Base-by-base conservation (phyloP, 1,140 invertebrate genomes). In the Ceratosolen solmsi region DNA sequence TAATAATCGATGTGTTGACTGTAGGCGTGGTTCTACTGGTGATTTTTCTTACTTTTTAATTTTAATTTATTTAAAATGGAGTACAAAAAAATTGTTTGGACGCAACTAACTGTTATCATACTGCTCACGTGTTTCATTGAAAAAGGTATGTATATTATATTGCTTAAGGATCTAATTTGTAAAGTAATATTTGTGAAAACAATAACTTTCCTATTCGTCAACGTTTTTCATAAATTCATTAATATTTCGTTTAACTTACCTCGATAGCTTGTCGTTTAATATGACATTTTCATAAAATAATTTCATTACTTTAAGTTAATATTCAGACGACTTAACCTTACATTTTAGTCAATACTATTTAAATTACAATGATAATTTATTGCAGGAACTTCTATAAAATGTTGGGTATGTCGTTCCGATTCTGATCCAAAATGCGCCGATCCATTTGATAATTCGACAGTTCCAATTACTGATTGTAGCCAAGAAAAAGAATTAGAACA, bases 391-490 rank as follows among this genome's bases (percentile, higher is more conserved):
- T 91, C 93, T 80, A 98, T 98, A 54, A 98, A 98, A 93, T 98
- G 97, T 87, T 98, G 97, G 97, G 95, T 95, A 30, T 98, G 97
- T 84, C 94, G 96, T 86, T 98, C 96, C 3, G 96, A 96, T 88
- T 94, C 94, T 72, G 97, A 98, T 92, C 96, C 96, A 15, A 96
- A 97, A 92, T 98, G 97, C 90, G 94, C 95, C 0, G 97, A 98
- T 92, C 97, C 97, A 1, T 98, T 98, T 88, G 97, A 98, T 89
- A 98, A 98, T 86, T 93, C 94, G 54, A 96, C 97, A 2, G 94
- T 97, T 78, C 96, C 96, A 0, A 97, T 98, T 54, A 95, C 94
- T 3, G 97, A 98, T 88, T 98, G 97, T 86, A 93, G 93, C 82
- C 93, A 95, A 87, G 93, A 94, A 82, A 91, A 89, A 30, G 92